phyloP scores from a whole-genome alignment of 2,113 vertebrate species.

The Ciconia maguari region DNA sequence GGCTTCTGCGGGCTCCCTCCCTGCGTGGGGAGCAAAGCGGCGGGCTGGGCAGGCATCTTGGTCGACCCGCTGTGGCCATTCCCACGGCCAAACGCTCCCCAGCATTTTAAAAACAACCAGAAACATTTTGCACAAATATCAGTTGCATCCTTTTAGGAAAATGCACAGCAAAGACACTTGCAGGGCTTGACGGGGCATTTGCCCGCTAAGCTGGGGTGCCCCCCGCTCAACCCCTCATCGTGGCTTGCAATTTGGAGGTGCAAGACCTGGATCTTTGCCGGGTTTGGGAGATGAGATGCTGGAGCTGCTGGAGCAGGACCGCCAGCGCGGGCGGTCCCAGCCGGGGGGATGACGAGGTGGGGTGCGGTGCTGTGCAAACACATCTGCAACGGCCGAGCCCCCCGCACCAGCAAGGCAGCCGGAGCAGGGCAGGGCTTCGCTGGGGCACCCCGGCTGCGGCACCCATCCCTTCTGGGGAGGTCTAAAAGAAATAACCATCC shows the following conservation, averaged over 20 bases:
- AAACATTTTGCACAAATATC: background rate
- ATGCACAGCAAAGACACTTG: rapidly evolving
- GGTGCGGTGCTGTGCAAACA: background rate
- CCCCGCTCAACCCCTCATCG: rapidly evolving
- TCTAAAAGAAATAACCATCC: background rate
- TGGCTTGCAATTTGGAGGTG: rapidly evolving
- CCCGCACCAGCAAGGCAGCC: background rate
- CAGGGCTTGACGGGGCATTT: background rate
- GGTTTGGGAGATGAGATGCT: background rate
- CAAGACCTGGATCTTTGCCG: background rate
- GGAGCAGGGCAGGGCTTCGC: background rate
- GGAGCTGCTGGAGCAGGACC: background rate
- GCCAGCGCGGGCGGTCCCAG: background rate
- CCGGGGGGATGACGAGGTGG: background rate
- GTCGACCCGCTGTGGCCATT: rapidly evolving
- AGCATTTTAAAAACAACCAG: background rate
- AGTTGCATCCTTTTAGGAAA: background rate
- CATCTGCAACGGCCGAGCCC: background rate
- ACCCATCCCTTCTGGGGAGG: background rate
- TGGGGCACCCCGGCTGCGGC: rapidly evolving
- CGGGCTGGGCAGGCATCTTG: rapidly evolving
- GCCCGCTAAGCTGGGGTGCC: too few relatives aligned
- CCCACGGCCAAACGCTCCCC: background rate
- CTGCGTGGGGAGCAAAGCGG: background rate
- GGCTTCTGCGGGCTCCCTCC: background rate